phyloP scores from a whole-genome alignment of 2,797 vertebrate species.

The Emydoidea blandingii region DNA sequence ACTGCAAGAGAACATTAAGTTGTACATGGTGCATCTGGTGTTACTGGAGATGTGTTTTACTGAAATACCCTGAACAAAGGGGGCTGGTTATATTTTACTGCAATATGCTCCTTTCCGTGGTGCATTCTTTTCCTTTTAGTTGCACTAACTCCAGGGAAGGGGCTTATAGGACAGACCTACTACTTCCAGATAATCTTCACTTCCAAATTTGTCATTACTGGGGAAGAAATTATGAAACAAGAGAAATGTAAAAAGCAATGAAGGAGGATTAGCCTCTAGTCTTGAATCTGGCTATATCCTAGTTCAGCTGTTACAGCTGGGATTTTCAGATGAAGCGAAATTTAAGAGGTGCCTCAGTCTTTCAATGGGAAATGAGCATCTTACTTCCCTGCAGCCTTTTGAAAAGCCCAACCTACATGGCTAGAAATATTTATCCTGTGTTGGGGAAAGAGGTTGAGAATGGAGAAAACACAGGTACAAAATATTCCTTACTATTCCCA shows the following conservation, averaged over 20 bases:
- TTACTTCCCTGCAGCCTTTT: not conserved
- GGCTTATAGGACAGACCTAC: not conserved
- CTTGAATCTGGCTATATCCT: not conserved
- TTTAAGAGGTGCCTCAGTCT: fast-evolving
- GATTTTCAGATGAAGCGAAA: not conserved
- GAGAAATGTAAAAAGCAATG: not conserved
- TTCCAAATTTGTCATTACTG: constrained; percentile 20
- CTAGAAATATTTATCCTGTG: not conserved
- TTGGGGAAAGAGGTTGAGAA: not conserved
- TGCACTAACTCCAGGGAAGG: not conserved
- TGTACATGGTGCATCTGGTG: not conserved
- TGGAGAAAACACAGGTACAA: not conserved
- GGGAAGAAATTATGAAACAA: not conserved
- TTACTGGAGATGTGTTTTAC: not conserved
- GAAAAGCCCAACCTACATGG: not conserved
- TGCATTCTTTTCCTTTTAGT: not conserved
- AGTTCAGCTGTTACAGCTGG: not conserved
- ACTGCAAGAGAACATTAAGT: not conserved
- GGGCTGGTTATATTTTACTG: not conserved
- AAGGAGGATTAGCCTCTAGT: not conserved
- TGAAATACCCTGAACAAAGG: not conserved
- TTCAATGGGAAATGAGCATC: not conserved
- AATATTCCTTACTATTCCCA: not conserved
- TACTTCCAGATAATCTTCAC: not conserved
- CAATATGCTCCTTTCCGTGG: not conserved